These are phyloP conservation scores for Dipodomys merriami DNA, from an alignment of 2,113 vertebrate genomes.

Conservation along the genomic window DNA sequence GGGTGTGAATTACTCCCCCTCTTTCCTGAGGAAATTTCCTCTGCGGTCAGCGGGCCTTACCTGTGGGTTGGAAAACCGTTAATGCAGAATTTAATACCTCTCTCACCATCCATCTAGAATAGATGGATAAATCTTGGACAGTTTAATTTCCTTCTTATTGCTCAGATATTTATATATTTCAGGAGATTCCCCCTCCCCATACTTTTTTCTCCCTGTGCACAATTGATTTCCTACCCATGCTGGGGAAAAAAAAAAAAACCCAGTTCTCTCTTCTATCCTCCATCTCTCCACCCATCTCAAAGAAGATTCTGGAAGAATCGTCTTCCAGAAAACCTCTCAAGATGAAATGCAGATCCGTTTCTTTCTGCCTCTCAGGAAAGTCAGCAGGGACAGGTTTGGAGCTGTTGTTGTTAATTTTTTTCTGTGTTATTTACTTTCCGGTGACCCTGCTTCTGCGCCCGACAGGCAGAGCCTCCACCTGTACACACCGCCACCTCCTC, in stretches of 20 bases:
- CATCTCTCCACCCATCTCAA: neutral
- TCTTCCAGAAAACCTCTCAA: neutral
- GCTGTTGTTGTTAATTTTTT: neutral
- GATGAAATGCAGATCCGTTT: neutral
- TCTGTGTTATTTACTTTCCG: neutral
- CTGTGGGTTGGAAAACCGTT: slow-evolving; percentile 24
- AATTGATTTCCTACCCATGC: neutral
- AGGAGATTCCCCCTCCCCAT: neutral
- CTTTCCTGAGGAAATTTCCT: too few relatives aligned
- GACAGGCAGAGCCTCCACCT: neutral
- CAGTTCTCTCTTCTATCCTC: too few relatives aligned
- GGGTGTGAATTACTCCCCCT: neutral
- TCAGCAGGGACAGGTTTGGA: neutral
- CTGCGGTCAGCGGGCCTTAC: fast-evolving
- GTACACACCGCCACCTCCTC: neutral
- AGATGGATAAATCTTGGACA: neutral
- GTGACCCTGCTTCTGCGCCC: neutral
- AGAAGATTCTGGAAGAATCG: neutral
- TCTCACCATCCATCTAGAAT: slow-evolving; percentile 60
- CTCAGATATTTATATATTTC: neutral
- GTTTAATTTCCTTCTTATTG: neutral
- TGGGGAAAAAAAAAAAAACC: too few relatives aligned
- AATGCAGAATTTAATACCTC: slow-evolving; percentile 65
- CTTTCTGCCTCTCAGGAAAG: neutral
- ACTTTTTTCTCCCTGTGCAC: neutral